Percentiles rank a stretch among this genome's conserved stretches.
Conservation (phyloP, 2,113 vertebrate species). For the Corythaeola cristata region DNA sequence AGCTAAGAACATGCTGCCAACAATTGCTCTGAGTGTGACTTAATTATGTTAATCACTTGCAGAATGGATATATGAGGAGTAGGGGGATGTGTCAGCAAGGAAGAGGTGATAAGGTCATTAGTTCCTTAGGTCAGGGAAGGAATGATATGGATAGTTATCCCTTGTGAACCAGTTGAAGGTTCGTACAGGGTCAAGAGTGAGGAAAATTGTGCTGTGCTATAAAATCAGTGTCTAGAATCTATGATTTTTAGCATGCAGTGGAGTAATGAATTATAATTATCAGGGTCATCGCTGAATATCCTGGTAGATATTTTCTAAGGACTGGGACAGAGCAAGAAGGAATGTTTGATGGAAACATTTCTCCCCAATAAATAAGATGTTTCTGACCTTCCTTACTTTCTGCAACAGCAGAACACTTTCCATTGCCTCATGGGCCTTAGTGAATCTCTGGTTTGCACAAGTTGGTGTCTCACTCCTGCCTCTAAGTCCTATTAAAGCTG, state of each 20-base stretch:
- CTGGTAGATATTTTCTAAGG: neutral
- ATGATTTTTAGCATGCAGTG: neutral
- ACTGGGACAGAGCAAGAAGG: neutral
- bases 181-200: neutral
- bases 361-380: neutral
- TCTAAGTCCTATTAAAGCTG: neutral
- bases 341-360: neutral
- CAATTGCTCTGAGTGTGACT: neutral
- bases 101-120: neutral
- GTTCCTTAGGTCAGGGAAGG: neutral
- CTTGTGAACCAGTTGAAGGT: neutral
- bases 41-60: neutral
- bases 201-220: neutral
- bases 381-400: neutral
- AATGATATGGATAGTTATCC: neutral
- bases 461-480: neutral
- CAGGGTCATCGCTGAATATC: neutral
- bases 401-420: neutral
- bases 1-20: neutral
- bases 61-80: neutral
- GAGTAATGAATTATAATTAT: neutral
- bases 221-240: neutral
- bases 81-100: neutral
- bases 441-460: neutral
- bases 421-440: neutral